These are phyloP conservation scores for Gastracanthus pulcherrimus DNA, from an alignment of 2,888 invertebrate species.

Conservation along the genomic window DNA sequence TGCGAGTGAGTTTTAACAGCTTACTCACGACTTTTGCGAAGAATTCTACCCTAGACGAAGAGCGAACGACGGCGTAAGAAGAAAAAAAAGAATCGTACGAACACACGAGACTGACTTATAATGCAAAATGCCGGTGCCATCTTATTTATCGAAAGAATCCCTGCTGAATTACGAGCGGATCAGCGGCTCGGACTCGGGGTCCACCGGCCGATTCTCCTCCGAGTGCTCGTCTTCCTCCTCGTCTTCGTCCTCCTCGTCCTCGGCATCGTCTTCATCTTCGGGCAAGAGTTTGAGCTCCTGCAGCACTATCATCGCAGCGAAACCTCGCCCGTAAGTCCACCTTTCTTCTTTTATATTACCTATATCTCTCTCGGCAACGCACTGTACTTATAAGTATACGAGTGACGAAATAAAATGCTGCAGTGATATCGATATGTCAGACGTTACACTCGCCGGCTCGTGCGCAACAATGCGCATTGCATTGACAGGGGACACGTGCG, in stretches of 20 bases:
- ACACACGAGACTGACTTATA: no score
- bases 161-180: neutral
- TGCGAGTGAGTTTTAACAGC: no score
- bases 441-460: neutral
- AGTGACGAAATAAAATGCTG: neutral
- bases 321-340: constrained; percentile 36
- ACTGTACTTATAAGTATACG: neutral
- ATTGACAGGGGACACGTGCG: neutral
- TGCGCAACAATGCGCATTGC: neutral
- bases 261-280: neutral
- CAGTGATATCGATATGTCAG: neutral
- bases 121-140: constrained; percentile 23
- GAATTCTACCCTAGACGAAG: no score
- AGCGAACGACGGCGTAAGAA: no score
- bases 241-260: neutral
- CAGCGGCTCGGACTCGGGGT: neutral
- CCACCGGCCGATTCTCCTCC: neutral
- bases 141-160: constrained; percentile 14
- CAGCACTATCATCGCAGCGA: constrained; percentile 25
- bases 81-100: no score
- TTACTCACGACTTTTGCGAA: no score
- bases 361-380: neutral
- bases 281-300: constrained; percentile 20
- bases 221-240: neutral
- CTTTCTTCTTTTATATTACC: neutral